These are phyloP conservation scores for Patella vulgata DNA, from an alignment of 1,140 invertebrate species.

Conservation along the genomic window DNA sequence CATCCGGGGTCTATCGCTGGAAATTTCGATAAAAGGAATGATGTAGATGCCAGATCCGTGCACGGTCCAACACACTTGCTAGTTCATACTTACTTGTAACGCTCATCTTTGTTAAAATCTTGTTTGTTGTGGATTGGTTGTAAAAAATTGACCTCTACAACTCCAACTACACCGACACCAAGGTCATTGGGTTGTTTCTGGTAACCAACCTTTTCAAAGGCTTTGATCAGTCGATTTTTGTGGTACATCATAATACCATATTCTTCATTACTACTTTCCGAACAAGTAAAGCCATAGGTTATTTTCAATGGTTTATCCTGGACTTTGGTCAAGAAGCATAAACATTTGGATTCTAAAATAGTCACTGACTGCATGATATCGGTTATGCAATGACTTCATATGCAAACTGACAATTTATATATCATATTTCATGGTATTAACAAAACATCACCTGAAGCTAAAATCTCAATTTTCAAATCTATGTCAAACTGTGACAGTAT, in stretches of 20 bases:
- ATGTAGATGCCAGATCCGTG: no score
- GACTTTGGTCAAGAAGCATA: slow-evolving; percentile 15
- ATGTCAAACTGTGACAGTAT: no score
- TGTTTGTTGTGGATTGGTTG: slow-evolving; percentile 65
- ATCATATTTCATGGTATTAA: no score
- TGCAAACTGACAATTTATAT: no score
- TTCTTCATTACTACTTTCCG: slow-evolving; percentile 44
- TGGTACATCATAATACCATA: slow-evolving; percentile 64
- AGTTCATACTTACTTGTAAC: slow-evolving; percentile 63
- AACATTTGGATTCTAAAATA: neutral
- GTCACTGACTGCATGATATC: neutral
- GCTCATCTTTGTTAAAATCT: slow-evolving; percentile 61
- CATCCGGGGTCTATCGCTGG: no score
- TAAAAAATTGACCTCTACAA: slow-evolving; percentile 61
- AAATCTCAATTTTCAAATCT: no score
- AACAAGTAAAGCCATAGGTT: slow-evolving; percentile 56
- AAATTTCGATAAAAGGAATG: no score
- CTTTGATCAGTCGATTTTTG: slow-evolving; percentile 59
- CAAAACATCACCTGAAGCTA: no score
- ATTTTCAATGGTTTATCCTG: slow-evolving; percentile 53
- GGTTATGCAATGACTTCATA: no score
- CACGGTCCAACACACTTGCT: no score
- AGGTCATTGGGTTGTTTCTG: slow-evolving; percentile 60
- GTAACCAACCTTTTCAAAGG: slow-evolving; percentile 62
- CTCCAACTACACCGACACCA: slow-evolving; percentile 60